Conservation (phyloP, 2,888 invertebrate genomes). For the Ditula angustiorana region DNA sequence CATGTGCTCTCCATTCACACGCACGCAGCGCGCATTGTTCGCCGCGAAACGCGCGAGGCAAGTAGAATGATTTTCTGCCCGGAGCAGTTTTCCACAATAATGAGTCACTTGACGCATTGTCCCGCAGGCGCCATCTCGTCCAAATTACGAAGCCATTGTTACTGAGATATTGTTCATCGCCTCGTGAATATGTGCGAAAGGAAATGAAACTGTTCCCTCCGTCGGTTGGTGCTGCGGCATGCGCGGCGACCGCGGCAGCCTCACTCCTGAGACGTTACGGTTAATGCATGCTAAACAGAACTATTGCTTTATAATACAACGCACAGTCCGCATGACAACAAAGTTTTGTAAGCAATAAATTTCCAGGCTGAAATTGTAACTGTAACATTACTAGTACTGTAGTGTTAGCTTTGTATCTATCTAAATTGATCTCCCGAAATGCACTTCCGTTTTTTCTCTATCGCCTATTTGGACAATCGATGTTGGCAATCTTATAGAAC, state of each 20-base stretch:
- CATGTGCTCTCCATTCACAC: constrained; percentile 53
- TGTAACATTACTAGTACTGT: no score
- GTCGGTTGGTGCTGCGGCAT: constrained; percentile 61
- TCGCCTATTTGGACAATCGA: constrained; percentile 42
- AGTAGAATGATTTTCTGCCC: constrained; percentile 71
- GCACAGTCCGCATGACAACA: constrained; percentile 1
- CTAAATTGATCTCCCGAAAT: constrained; percentile 23
- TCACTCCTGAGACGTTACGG: constrained; percentile 18
- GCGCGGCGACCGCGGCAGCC: constrained; percentile 35
- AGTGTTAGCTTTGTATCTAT: background rate
- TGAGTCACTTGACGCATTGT: constrained; percentile 81
- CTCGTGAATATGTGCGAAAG: constrained; percentile 79
- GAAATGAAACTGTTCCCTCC: constrained; percentile 77
- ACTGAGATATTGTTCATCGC: constrained; percentile 78
- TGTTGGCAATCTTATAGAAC: constrained; percentile 50
- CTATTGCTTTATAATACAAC: background rate
- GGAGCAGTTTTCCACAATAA: constrained; percentile 76
- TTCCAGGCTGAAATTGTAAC: no score
- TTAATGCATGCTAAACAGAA: constrained; percentile 27
- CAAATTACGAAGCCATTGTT: constrained; percentile 81
- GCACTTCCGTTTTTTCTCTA: constrained; percentile 35
- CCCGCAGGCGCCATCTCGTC: constrained; percentile 74
- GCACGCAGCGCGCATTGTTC: constrained; percentile 66
- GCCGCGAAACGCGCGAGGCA: constrained; percentile 51
- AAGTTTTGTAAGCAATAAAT: background rate